phyloP scores from a whole-genome alignment of 2,113 vertebrate species.

The Anguilla rostrata region DNA sequence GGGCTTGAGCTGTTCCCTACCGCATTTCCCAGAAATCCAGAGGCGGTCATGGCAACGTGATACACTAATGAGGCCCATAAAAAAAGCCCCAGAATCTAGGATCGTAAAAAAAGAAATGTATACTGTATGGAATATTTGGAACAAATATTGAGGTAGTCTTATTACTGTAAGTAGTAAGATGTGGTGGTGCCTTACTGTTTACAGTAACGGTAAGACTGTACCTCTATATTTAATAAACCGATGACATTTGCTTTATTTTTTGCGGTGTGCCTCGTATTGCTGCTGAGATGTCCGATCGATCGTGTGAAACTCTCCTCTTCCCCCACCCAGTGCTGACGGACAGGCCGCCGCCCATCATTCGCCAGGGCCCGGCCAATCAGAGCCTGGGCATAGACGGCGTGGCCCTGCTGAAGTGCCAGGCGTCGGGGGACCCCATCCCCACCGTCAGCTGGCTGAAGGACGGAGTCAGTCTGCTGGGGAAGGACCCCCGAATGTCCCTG shows the following conservation, averaged over 20 bases:
- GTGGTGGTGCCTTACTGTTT: not conserved
- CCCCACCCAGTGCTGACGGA: conserved; percentile 84
- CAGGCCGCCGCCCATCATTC: conserved; percentile 94
- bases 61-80: conserved; percentile 50
- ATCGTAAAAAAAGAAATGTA: not conserved
- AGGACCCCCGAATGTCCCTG: conserved; percentile 87
- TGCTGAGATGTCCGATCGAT: not conserved
- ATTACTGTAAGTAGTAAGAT: too few species aligned
- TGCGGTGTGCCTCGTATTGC: not conserved
- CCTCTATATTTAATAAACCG: not conserved
- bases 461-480: conserved; percentile 88
- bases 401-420: conserved; percentile 91
- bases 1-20: conserved; percentile 54
- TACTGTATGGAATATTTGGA: not conserved
- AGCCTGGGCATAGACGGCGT: conserved; percentile 86
- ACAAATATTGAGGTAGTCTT: not conserved
- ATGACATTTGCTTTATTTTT: not conserved
- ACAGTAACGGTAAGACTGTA: not conserved
- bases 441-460: conserved; percentile 97
- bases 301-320: not conserved
- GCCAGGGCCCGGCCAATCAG: conserved; percentile 94
- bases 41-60: conserved; percentile 55
- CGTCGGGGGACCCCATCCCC: conserved; percentile 90
- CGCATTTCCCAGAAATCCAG: conserved; percentile 54
- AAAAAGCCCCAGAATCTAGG: conserved; percentile 22